Base-by-base conservation (phyloP, 2,888 invertebrate species). In the Parapristionchus giblindavisi region DNA sequence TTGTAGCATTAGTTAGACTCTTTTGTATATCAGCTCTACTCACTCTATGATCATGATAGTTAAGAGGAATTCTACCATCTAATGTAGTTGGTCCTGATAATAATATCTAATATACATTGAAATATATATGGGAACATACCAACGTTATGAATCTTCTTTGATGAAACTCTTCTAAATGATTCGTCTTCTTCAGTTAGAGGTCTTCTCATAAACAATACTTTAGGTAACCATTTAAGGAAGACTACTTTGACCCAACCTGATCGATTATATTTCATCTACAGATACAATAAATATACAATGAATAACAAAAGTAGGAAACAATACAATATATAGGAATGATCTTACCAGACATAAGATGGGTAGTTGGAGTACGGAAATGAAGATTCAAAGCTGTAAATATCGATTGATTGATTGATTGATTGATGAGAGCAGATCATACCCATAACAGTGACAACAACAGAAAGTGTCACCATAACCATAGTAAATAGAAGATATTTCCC, bases 401-500 rank as follows among this genome's bases (percentile, higher is more conserved):
- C 21, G 51, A 71, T 27, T 17, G 34, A 8, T 4, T 3, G 11
- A 75, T 21, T 51, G n/a, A 36, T 5, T 3, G 24, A n/a, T 14
- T 40, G 32, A 48, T 36, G 34, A 43, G 11, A n/a, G 4, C 24
- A 60, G 14, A 27, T 40, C 83, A 78, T 29, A 82, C 82, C 80
- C 56, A 85, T 75, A 21, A 87, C 85, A 38, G 87, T 85, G 54
- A 85, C 83, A 27, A 83, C 83, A 5, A 86, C 84, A 2, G 82
- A 95, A 87, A 95, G 91, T 68, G 95, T 95, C 84, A 96, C 96
- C 87, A 96, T 92, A 86, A 95, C 94, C 96, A 96, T 96, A 79
- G 96, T 96, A 91, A 85, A 85, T 82, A 96, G 92, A 77, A 96
- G 92, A 75, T 99, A 98, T 91, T 98, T 98, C 24, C 90, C 90